A percentile compares a stretch with the other conserved stretches of the same genome.
Evolutionary conservation across 1,140 invertebrate genomes (phyloP).

Genomic region (Paracyclopina nana): DNA sequence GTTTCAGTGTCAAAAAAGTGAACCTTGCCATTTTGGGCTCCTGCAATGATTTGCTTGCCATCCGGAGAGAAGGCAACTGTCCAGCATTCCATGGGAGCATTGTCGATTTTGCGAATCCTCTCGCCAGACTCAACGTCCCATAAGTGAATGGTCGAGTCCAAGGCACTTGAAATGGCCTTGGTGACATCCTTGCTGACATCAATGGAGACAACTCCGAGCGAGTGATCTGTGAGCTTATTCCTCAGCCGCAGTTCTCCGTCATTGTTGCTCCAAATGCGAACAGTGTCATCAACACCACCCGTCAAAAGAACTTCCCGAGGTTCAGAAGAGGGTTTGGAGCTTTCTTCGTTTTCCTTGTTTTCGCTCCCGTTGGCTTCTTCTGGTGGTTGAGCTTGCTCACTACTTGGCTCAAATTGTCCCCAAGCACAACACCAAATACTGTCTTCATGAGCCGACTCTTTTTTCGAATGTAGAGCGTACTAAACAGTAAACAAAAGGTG

Average conservation of each 20-base stretch:
- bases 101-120: constrained; percentile 64
- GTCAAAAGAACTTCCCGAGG: constrained; percentile 69
- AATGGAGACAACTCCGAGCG: constrained; percentile 79
- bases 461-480: constrained; percentile 3
- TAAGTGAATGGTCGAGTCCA: constrained; percentile 73
- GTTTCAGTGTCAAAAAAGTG: constrained; percentile 73
- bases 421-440: constrained; percentile 13
- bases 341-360: too few relatives aligned
- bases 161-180: constrained; percentile 78
- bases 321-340: too few relatives aligned
- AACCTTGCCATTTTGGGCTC: constrained; percentile 84
- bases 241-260: constrained; percentile 48
- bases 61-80: constrained; percentile 86
- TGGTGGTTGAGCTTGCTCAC: too few relatives aligned
- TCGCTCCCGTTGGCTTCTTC: too few relatives aligned
- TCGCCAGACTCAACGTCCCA: constrained; percentile 76
- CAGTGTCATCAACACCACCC: constrained; percentile 76
- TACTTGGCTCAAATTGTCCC: background rate
- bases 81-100: constrained; percentile 82
- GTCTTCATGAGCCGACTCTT: constrained; percentile 6
- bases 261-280: constrained; percentile 65
- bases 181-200: constrained; percentile 40
- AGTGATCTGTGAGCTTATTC: constrained; percentile 70
- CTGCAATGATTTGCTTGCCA: constrained; percentile 75
- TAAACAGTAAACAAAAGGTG: background rate